Conservation (phyloP, 2,797 vertebrate species). For the Hirundo rustica region DNA sequence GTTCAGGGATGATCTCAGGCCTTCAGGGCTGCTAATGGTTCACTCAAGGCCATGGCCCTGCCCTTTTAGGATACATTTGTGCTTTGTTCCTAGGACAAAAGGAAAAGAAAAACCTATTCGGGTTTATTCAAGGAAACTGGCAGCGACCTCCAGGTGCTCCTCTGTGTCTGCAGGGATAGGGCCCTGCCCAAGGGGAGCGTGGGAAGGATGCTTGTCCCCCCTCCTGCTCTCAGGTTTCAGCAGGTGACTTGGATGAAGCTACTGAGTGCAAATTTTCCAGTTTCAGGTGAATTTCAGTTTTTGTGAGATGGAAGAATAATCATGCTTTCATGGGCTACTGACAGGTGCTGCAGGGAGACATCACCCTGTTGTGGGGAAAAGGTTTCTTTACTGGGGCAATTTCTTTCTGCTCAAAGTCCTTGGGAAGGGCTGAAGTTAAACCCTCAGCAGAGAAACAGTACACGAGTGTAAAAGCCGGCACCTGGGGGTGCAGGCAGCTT, state of each 20-base stretch:
- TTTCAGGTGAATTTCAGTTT: background rate
- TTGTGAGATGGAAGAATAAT: background rate
- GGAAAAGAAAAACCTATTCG: background rate
- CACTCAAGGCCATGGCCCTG: background rate
- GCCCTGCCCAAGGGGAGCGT: rapidly evolving
- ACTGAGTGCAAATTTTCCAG: background rate
- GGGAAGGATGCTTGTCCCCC: background rate
- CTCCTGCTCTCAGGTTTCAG: background rate
- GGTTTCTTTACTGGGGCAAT: background rate
- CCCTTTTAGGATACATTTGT: background rate
- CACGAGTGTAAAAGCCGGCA: background rate
- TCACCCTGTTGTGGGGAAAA: background rate
- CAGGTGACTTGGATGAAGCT: background rate
- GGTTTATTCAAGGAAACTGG: background rate
- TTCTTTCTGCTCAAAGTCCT: background rate
- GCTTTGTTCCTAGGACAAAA: background rate
- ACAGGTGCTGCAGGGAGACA: background rate
- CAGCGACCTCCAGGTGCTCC: background rate
- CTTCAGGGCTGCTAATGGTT: background rate
- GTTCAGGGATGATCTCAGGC: background rate
- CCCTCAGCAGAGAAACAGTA: background rate
- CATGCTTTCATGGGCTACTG: rapidly evolving
- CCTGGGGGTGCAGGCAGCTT: rapidly evolving
- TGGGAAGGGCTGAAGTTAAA: background rate
- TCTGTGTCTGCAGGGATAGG: background rate